These are phyloP conservation scores for Drosophila demipolita DNA, from an alignment of 2,888 invertebrate species.

Conservation along the genomic window DNA sequence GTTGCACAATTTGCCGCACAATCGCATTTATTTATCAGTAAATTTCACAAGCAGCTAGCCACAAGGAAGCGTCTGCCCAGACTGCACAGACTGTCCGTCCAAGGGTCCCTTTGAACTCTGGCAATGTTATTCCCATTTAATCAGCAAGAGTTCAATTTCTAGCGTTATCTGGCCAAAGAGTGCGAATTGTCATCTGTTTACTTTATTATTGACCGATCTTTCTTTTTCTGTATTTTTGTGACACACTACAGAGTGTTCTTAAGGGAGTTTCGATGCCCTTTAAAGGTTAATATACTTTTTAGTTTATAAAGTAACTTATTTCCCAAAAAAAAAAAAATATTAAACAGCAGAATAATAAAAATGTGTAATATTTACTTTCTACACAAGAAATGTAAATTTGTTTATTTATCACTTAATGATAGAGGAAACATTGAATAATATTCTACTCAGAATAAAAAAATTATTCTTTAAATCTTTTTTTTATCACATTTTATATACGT, in stretches of 20 bases:
- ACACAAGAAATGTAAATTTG: neutral
- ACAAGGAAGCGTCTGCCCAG: constrained; percentile 51
- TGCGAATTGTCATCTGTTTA: constrained; percentile 57
- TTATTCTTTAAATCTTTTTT: no score
- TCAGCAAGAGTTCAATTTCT: constrained; percentile 71
- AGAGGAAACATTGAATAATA: neutral
- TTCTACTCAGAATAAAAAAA: neutral
- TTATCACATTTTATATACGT: neutral
- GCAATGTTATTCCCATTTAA: constrained; percentile 70
- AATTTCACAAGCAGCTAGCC: constrained; percentile 56
- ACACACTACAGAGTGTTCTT: neutral
- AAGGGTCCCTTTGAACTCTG: constrained; percentile 56
- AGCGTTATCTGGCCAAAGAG: constrained; percentile 61
- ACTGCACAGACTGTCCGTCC: constrained; percentile 23
- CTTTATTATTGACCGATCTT: constrained; percentile 26
- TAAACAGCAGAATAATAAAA: neutral
- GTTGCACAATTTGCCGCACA: constrained; percentile 78
- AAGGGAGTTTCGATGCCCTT: neutral
- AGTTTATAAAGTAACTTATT: no score
- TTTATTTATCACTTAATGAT: neutral
- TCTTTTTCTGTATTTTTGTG: neutral
- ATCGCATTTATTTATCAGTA: constrained; percentile 78
- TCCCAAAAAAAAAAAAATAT: neutral
- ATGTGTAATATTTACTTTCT: neutral
- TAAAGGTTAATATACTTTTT: neutral